These are phyloP conservation scores for Charina bottae DNA, from an alignment of 2,113 vertebrate species.

Conservation along the genomic window DNA sequence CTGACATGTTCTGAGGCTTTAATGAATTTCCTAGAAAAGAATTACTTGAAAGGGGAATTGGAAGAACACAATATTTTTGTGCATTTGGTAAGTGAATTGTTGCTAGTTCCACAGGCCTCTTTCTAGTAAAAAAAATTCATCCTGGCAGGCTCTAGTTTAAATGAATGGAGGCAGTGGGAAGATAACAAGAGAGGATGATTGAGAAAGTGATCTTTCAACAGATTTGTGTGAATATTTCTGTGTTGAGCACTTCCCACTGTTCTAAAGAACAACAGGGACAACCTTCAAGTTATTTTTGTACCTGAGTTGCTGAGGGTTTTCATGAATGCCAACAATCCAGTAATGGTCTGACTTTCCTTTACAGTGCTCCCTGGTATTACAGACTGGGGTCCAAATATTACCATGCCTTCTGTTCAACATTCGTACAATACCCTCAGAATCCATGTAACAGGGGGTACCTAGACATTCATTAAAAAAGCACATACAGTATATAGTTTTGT, in stretches of 20 bases:
- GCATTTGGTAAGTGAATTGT: background rate
- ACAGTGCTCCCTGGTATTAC: slow-evolving; percentile 88
- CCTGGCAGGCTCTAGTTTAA: background rate
- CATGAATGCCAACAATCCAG: slow-evolving; percentile 94
- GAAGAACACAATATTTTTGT: background rate
- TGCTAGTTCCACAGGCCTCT: background rate
- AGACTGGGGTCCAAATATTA: slow-evolving; percentile 89
- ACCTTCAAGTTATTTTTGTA: slow-evolving; percentile 52
- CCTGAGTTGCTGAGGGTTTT: slow-evolving; percentile 95
- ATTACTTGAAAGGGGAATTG: slow-evolving; percentile 20
- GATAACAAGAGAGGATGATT: background rate
- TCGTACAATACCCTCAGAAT: slow-evolving; percentile 86
- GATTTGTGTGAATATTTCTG: background rate
- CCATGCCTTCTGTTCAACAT: slow-evolving; percentile 90
- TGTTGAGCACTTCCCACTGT: background rate
- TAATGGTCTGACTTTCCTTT: slow-evolving; percentile 94
- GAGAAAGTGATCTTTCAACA: background rate
- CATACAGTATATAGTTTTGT: background rate
- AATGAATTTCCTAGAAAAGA: slow-evolving; percentile 32
- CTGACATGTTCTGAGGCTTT: slow-evolving; percentile 19
- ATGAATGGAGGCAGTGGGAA: background rate
- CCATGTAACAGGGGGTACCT: slow-evolving; percentile 91
- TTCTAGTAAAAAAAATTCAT: background rate
- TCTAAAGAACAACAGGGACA: background rate
- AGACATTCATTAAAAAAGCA: background rate